Evolutionary conservation across 2,888 invertebrate species (phyloP), one percentile per base, ranked within the genome.

Genomic region (Formica aserva): DNA sequence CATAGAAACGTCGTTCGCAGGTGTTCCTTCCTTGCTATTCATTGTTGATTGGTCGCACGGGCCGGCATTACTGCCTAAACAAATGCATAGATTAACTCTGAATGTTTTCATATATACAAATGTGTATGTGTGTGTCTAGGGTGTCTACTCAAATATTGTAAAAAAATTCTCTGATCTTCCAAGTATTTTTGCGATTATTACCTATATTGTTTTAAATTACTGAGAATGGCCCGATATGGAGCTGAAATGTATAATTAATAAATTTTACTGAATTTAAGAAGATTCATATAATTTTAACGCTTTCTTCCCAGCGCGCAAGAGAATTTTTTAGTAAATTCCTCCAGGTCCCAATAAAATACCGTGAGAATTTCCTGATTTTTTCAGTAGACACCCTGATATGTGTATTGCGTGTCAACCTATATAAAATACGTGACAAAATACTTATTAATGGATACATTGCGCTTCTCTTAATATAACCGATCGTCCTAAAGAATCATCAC

Each of bases 31-130:
- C 88, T 95, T 92, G 85, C 87, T 92, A 82, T 92, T 92, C 84
- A 92, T 90, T 82, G 94, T 91, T 85, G 95, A 93, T 82, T 94
- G 94, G 84, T 95, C 94, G 71, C 93, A 92, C 57, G 92, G 92
- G 74, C 94, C 94, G 83, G 92, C 92, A 90, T 92, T 94, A 82
- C 92, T 93, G 90, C 93, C 94, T 93, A 87, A 89, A 91, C 84
- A 90, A 90, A 89, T 84, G 84, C 55, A 88, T 80, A 87, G 26
- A 89, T 90, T 88, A 88, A 86, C 76, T 82, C 84, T 85, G 82
- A 85, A 71, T 83, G 63, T 85, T 86, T 85, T n/a, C 60, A 1
- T 48, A 75, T 35, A 67, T 13, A 77, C n/a, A 32, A 45, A 41
- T 32, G 11, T 62, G 9, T 32, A 29, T 13, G 26, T 15, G 13